These are phyloP conservation scores for Catharus minimus DNA, from an alignment of 2,113 vertebrate genomes.

Conservation along the genomic window DNA sequence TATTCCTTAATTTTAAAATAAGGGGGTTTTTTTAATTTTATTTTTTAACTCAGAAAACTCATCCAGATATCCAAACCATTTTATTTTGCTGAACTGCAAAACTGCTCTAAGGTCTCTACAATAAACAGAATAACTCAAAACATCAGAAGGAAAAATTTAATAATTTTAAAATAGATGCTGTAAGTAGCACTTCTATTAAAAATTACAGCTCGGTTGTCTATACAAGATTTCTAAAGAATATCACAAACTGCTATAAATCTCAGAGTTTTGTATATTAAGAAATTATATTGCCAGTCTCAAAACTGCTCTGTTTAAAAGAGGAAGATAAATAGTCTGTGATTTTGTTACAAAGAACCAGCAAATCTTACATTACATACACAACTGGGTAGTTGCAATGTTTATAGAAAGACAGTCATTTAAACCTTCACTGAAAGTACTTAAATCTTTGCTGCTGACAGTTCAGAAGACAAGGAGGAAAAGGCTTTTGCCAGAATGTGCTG, in stretches of 20 bases:
- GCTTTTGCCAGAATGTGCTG: background rate
- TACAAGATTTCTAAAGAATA: background rate
- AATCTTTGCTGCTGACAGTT: slow-evolving; percentile 39
- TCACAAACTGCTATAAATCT: background rate
- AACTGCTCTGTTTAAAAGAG: background rate
- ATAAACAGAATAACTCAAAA: background rate
- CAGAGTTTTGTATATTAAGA: background rate
- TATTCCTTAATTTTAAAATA: background rate
- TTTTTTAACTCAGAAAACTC: background rate
- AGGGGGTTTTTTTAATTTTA: background rate
- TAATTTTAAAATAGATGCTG: background rate
- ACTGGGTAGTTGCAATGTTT: background rate
- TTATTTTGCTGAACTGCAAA: background rate
- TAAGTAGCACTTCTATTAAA: background rate
- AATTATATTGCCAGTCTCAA: background rate
- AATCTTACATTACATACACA: background rate
- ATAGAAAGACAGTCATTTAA: slow-evolving; percentile 18
- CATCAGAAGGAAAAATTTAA: background rate
- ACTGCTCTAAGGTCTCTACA: background rate
- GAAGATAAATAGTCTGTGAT: background rate
- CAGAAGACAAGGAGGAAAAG: slow-evolving; percentile 15
- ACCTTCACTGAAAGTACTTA: slow-evolving; percentile 4
- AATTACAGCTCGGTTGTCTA: background rate
- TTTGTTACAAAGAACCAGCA: background rate
- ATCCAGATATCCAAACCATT: background rate